phyloP scores from a whole-genome alignment of 2,113 vertebrate genomes.

The Cynoglossus semilaevis region DNA sequence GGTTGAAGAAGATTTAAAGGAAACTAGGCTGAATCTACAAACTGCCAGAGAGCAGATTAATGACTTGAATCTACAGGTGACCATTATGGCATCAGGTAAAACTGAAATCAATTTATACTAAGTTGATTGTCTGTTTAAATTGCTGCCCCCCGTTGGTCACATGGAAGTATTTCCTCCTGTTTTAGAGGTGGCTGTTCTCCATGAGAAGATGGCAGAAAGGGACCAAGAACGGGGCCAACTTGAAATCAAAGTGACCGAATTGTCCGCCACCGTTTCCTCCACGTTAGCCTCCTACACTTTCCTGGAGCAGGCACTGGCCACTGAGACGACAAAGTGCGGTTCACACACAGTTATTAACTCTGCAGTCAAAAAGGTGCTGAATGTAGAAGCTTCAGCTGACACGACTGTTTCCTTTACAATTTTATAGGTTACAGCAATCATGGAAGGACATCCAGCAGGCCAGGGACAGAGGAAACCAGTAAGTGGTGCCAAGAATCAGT shows the following conservation, averaged over 20 bases:
- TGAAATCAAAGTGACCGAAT: constrained; percentile 68
- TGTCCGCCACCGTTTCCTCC: constrained; percentile 75
- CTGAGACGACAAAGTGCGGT: constrained; percentile 70
- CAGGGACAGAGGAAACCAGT: constrained; percentile 60
- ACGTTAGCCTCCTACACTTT: constrained; percentile 76
- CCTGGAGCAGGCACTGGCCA: constrained; percentile 71
- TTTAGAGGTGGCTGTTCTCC: constrained; percentile 75
- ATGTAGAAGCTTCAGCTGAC: not conserved
- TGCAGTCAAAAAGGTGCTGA: not conserved
- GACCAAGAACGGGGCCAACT: constrained; percentile 67
- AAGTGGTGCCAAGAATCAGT: constrained; percentile 25
- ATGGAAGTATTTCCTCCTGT: not conserved
- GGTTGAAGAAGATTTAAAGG: constrained; percentile 64
- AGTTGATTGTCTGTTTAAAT: not conserved
- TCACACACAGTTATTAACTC: not conserved
- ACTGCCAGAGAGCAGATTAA: constrained; percentile 64
- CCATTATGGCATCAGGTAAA: constrained; percentile 74
- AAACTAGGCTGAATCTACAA: constrained; percentile 50
- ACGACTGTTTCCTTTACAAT: not conserved
- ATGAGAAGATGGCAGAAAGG: constrained; percentile 65
- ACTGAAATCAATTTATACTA: not conserved
- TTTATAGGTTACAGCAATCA: constrained; percentile 68
- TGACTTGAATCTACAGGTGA: constrained; percentile 72
- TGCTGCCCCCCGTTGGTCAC: too few relatives aligned
- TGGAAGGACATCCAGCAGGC: constrained; percentile 63